Evolutionary conservation across 2,888 invertebrate genomes (phyloP).

Genomic region (Erynnis tages): DNA sequence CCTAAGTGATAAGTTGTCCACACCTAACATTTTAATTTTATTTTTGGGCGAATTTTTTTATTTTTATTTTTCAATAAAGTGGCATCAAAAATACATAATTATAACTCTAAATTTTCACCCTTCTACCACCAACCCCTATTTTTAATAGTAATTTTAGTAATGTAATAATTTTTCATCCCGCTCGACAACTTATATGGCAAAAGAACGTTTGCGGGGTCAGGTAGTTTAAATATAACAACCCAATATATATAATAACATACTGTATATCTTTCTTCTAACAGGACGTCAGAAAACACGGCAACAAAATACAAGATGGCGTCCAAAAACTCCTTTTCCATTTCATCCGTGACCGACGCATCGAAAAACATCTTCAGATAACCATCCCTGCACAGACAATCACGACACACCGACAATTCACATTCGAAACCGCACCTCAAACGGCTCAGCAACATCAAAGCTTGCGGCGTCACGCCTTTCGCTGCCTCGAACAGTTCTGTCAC

Average conservation of each 20-base stretch:
- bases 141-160: too few relatives aligned
- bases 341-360: neutral
- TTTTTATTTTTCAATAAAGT: too few relatives aligned
- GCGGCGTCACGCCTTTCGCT: neutral
- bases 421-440: neutral
- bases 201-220: too few relatives aligned
- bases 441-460: neutral
- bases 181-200: too few relatives aligned
- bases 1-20: too few relatives aligned
- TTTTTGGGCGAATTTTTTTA: too few relatives aligned
- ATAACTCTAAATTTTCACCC: too few relatives aligned
- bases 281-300: conserved; percentile 38
- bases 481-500: conserved; percentile 40
- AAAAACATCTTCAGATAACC: neutral
- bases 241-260: conserved; percentile 37
- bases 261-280: conserved; percentile 42
- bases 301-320: conserved; percentile 44
- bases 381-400: neutral
- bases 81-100: too few relatives aligned
- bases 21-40: too few relatives aligned
- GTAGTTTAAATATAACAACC: too few relatives aligned
- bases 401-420: neutral
- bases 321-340: neutral
- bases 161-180: too few relatives aligned
- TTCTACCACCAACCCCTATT: too few relatives aligned